Conservation (phyloP, 2,888 invertebrate genomes). For the Slavum lentiscoides region DNA sequence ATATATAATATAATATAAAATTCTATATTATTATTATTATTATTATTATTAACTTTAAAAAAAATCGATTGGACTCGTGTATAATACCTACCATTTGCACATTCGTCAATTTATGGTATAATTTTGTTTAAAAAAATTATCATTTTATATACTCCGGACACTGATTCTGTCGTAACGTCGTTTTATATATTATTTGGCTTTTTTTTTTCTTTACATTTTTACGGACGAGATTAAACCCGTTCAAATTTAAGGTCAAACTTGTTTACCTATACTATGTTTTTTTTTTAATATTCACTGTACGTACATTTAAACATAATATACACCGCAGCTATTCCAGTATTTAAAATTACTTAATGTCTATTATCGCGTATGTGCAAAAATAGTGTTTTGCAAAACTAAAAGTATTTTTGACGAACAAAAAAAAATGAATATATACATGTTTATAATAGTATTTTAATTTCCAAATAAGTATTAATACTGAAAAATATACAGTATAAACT, state of each 20-base stretch:
- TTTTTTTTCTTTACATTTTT: background rate
- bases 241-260: background rate
- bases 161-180: background rate
- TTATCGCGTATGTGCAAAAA: background rate
- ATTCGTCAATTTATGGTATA: no score
- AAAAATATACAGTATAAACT: background rate
- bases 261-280: background rate
- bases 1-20: background rate
- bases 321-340: no score
- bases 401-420: background rate
- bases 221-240: background rate
- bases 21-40: constrained; percentile 14
- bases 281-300: background rate
- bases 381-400: background rate
- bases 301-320: no score
- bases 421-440: background rate
- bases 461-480: background rate
- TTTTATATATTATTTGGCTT: background rate
- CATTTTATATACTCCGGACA: background rate
- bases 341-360: no score
- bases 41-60: background rate
- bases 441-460: background rate
- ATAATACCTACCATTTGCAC: background rate
- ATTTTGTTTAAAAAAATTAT: no score
- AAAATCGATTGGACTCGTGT: constrained; percentile 2